Evolutionary conservation across 2,888 invertebrate genomes (phyloP).

Genomic region (Asteroscopus sphinx): DNA sequence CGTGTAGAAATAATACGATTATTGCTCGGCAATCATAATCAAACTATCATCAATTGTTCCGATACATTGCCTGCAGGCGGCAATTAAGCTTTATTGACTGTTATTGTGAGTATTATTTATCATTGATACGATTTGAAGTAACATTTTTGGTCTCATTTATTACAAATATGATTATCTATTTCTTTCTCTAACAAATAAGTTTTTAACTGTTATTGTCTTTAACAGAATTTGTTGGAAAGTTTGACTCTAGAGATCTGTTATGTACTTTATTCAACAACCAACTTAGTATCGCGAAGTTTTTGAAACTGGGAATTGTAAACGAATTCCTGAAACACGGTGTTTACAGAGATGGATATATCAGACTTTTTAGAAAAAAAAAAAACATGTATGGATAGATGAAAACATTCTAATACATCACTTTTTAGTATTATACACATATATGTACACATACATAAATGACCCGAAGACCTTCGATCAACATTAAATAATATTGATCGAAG

Average conservation of each 20-base stretch:
- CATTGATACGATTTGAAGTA: slow-evolving; percentile 26
- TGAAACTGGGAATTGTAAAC: slow-evolving; percentile 2
- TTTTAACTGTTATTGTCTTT: slow-evolving; percentile 1
- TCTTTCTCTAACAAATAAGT: background rate
- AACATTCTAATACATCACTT: no score
- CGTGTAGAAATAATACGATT: slow-evolving; percentile 43
- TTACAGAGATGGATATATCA: background rate
- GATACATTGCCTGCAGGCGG: slow-evolving; percentile 49
- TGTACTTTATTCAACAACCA: slow-evolving; percentile 1
- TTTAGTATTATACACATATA: no score
- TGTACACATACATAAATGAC: no score
- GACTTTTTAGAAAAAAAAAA: no score
- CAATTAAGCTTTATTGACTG: slow-evolving; percentile 46
- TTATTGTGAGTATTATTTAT: slow-evolving; percentile 17
- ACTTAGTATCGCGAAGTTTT: slow-evolving; percentile 10
- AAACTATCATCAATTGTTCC: slow-evolving; percentile 51
- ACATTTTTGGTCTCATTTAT: background rate
- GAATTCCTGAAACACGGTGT: slow-evolving; percentile 1
- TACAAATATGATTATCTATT: no score
- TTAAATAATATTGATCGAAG: no score
- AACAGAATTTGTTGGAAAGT: slow-evolving; percentile 10
- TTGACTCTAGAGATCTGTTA: slow-evolving; percentile 16
- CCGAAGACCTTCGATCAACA: no score
- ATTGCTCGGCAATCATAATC: slow-evolving; percentile 42
- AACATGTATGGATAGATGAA: no score